A percentile compares a stretch with the other conserved stretches of the same genome.
Evolutionary conservation across 2,888 invertebrate genomes (phyloP).

Genomic region (Thelaira solivaga): DNA sequence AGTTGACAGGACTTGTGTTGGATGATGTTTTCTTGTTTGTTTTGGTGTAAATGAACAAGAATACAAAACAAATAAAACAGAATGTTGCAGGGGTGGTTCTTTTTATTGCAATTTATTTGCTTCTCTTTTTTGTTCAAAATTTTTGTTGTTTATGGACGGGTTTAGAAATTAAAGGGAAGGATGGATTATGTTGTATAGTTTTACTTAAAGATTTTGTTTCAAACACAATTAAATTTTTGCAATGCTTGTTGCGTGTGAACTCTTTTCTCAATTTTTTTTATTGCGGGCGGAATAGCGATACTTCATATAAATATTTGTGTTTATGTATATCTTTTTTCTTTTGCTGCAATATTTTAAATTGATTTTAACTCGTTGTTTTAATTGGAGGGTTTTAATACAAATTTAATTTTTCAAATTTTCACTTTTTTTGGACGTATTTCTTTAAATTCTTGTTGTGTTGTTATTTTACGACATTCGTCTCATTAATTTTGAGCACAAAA

Average conservation of each 20-base stretch:
- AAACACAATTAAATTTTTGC: conserved; percentile 13
- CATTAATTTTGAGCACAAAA: conserved; percentile 3
- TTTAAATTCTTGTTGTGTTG: conserved; percentile 47
- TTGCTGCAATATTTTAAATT: conserved; percentile 30
- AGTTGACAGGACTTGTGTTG: conserved; percentile 53
- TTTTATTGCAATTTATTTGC: conserved; percentile 15
- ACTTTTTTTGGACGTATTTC: conserved; percentile 65
- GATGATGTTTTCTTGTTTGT: conserved; percentile 39
- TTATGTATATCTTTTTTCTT: conserved; percentile 14
- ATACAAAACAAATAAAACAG: conserved; percentile 6
- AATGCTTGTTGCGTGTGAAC: conserved; percentile 42
- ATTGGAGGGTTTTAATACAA: conserved; percentile 70
- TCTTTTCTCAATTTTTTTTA: conserved; percentile 20
- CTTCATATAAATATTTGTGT: conserved; percentile 50
- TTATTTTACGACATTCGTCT: conserved; percentile 9
- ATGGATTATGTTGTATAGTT: conserved; percentile 36
- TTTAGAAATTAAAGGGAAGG: conserved; percentile 48
- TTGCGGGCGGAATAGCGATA: conserved; percentile 72
- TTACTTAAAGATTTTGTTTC: conserved; percentile 5
- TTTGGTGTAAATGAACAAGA: conserved; percentile 39
- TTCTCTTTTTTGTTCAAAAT: not conserved
- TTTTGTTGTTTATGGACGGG: conserved; percentile 43
- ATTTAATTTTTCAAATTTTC: conserved; percentile 40
- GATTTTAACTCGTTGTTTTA: conserved; percentile 60
- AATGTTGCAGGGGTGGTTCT: conserved; percentile 24